Evolutionary conservation across 2,888 invertebrate genomes (phyloP), one percentile per base, ranked within the genome.

Genomic region (Alcis repandata): DNA sequence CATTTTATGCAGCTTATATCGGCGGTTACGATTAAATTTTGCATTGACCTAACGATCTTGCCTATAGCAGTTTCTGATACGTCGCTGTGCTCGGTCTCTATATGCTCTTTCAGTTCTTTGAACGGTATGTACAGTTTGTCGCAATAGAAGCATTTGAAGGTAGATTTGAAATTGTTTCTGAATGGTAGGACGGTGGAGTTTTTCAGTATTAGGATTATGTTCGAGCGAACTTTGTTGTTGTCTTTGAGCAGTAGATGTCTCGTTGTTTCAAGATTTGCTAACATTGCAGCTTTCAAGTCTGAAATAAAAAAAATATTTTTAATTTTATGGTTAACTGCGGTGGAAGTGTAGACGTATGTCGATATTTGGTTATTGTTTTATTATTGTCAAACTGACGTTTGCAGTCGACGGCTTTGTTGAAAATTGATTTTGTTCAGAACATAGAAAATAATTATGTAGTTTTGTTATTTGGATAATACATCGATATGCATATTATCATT

Each of bases 1-100:
- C 79, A 79, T 46, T 61, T 70, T 6, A 79, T 71, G 4, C 69
- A 70, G 36, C 77, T 76, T 17, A 79, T 59, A 27, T 79, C 77
- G 0, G 78, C 78, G 43, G 74, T 79, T 6, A 79, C 65, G 3
- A 66, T 57, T 22, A 79, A 52, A 41, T 76, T 72, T 56, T 72
- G 75, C 17, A 78, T 74, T 1, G 70, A 67, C 65, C 72, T 74
- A 7, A 78, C 38, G 22, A 60, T 15, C 40, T 17, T 41, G 11
- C 13, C 19, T 53, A 33, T 76, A 67, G 17, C 57, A 13, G 20
- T 9, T 38, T 69, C 67, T 2, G 56, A 48, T 9, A 73, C 63
- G 8, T 68, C 49, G 1, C 8, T 43, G 13, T 64, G 64, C 13
- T 64, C 56, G 0, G 22, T 41, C 51, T 59, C 49, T 38, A 52